Evolutionary conservation across 2,888 invertebrate genomes (phyloP).

Genomic region (Vesta saturnalis): DNA sequence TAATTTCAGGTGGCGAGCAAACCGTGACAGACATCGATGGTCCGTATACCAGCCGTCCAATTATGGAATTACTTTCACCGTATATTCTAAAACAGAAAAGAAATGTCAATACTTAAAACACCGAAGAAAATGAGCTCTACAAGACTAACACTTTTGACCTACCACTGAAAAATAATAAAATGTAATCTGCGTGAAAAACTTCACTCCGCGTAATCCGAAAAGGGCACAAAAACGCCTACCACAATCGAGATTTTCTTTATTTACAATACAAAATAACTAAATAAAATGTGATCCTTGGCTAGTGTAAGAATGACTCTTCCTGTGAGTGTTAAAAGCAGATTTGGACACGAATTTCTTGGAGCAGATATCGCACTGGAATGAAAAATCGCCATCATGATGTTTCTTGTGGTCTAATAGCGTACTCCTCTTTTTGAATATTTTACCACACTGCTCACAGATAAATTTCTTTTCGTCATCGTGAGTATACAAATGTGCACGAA

Average conservation of each 20-base stretch:
- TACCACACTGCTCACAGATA: slow-evolving; percentile 45
- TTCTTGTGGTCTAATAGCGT: slow-evolving; percentile 64
- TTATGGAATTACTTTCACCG: slow-evolving; percentile 6
- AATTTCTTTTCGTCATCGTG: slow-evolving; percentile 52
- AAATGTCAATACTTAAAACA: neutral
- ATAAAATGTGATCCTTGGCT: slow-evolving; percentile 29
- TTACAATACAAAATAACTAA: slow-evolving; percentile 11
- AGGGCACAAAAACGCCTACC: too few species aligned
- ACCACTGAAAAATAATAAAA: too few species aligned
- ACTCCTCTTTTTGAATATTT: slow-evolving; percentile 60
- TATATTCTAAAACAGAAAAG: slow-evolving; percentile 15
- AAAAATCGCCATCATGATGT: slow-evolving; percentile 66
- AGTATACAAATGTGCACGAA: slow-evolving; percentile 57
- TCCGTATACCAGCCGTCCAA: slow-evolving; percentile 10
- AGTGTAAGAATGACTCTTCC: slow-evolving; percentile 62
- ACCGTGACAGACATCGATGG: slow-evolving; percentile 17
- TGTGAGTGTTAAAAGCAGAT: slow-evolving; percentile 59
- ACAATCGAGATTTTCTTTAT: too few species aligned
- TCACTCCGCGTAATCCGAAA: too few species aligned
- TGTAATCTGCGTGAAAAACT: too few species aligned
- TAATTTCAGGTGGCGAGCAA: neutral
- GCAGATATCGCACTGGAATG: slow-evolving; percentile 67
- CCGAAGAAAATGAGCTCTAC: too few species aligned
- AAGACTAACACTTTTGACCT: too few species aligned
- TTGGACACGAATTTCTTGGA: slow-evolving; percentile 66